Percentiles rank a stretch among this genome's conserved stretches.
These are phyloP conservation scores for Atherinosoma microstoma DNA, from an alignment of 2,797 vertebrate species.

Conservation along the genomic window DNA sequence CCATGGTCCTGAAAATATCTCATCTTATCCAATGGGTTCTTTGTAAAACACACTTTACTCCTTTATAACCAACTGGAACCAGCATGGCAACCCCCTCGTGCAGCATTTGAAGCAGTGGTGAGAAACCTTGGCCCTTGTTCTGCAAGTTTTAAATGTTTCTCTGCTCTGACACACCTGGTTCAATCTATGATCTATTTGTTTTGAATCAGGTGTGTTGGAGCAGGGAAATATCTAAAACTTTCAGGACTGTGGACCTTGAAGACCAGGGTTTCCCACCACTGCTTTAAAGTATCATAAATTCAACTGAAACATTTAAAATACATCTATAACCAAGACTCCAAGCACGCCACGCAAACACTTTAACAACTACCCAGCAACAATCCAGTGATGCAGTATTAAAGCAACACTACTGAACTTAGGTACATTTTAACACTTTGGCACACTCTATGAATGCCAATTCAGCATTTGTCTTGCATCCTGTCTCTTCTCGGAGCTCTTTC, in stretches of 20 bases:
- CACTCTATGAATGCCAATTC: no score
- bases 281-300: no score
- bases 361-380: no score
- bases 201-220: not conserved
- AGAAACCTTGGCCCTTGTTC: not conserved
- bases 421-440: no score
- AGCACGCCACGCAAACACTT: no score
- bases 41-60: not conserved
- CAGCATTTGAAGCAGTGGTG: not conserved
- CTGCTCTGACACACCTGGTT: no score
- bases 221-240: not conserved
- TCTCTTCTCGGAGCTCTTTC: no score
- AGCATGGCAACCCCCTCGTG: not conserved
- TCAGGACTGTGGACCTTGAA: not conserved
- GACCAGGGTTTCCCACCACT: not conserved
- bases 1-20: slow-evolving; percentile 23
- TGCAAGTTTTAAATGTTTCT: no score
- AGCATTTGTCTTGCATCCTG: no score
- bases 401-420: no score
- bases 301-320: not conserved
- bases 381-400: no score
- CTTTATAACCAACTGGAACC: not conserved
- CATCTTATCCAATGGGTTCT: not conserved
- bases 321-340: no score
- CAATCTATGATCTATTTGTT: not conserved